Evolutionary conservation across 1,140 invertebrate genomes (phyloP), one percentile per base, ranked within the genome.

Genomic region (Semibalanus balanoides): DNA sequence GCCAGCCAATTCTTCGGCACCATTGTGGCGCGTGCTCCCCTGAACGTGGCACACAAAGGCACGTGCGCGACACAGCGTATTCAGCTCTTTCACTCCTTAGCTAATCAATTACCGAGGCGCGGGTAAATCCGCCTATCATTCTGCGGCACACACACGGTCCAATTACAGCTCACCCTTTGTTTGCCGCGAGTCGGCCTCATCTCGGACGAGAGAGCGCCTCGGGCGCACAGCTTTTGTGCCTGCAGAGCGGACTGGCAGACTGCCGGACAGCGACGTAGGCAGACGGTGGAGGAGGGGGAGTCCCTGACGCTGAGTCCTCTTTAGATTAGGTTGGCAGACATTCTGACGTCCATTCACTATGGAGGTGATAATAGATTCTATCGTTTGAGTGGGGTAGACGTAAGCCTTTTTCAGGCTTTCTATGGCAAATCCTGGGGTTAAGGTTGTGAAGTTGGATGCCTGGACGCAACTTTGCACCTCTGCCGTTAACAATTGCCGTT

Each of bases 61-160:
- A 64, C 51, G 51, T 64, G 51, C 51, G 51, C 51, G 51, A 64
- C 51, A 25, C 51, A 25, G 51, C 22, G 51, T 19, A 64, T 64
- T 64, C 51, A 64, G 51, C 51, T 64, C 51, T 64, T 64, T 64
- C 51, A 64, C 51, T 64, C 51, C 51, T 64, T 64, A 64, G 51
- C 51, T 64, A 64, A 64, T 64, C 51, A 64, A 64, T 64, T 64
- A 64, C 51, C 7, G 11, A 1, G 11, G 51, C 51, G 14, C 7
- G 7, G 22, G 22, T 64, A 64, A 64, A 64, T 64, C 51, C 51
- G 51, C 11, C 51, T 64, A 64, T 64, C 51, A 64, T 64, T 64
- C 51, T 64, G 51, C 22, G 51, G 51, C 51, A 64, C 51, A 25
- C 51, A 25, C 51, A 64, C 22, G 1, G 51, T 64, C 51, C 51